Conservation (phyloP, 2,797 vertebrate genomes). For the Smutsia temminckii region DNA sequence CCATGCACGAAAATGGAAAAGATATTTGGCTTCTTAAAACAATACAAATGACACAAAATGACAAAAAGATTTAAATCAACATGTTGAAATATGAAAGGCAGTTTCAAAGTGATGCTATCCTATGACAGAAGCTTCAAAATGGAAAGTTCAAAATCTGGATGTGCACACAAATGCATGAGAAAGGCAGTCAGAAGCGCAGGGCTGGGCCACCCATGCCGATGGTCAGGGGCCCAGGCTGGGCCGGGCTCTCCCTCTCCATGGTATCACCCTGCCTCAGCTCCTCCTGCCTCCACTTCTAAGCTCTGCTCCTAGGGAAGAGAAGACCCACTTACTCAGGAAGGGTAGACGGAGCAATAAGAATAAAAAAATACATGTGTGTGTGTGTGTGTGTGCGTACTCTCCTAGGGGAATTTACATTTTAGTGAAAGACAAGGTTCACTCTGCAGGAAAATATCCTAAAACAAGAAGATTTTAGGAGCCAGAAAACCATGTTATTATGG, state of each 20-base stretch:
- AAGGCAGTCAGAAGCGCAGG: accelerated
- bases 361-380: too few relatives aligned
- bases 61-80: not conserved
- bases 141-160: not conserved
- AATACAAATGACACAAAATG: conserved; percentile 16
- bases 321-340: not conserved
- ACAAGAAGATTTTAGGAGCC: not conserved
- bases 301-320: not conserved
- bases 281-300: not conserved
- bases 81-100: not conserved
- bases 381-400: too few relatives aligned
- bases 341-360: not conserved
- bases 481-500: not conserved
- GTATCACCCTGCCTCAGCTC: too few relatives aligned
- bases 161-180: accelerated
- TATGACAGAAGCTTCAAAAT: not conserved
- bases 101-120: not conserved
- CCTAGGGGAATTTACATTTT: not conserved
- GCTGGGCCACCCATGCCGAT: accelerated
- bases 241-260: too few relatives aligned
- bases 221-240: accelerated
- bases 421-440: not conserved
- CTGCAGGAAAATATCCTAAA: not conserved
- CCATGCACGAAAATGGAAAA: conserved; percentile 50
- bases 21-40: conserved; percentile 56